Conservation (phyloP, 2,113 vertebrate species). For the Girardinichthys multiradiatus region DNA sequence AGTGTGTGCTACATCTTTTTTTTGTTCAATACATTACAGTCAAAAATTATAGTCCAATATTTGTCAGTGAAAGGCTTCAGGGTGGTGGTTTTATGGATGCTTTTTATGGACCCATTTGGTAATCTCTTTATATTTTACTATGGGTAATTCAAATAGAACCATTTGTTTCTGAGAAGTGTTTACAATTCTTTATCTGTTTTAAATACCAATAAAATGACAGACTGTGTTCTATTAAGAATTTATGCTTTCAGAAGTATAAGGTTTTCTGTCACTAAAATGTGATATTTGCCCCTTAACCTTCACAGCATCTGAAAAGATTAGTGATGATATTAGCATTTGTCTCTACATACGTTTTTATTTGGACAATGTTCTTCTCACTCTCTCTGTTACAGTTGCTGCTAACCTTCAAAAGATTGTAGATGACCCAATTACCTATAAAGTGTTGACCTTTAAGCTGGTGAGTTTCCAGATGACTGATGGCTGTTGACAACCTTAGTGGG, state of each 20-base stretch:
- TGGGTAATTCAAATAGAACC: too few relatives aligned
- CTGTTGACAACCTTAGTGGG: background rate
- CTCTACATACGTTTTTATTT: background rate
- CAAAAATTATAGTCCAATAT: too few relatives aligned
- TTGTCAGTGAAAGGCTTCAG: too few relatives aligned
- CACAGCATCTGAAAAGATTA: background rate
- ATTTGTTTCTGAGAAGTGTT: too few relatives aligned
- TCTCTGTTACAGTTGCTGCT: constrained; percentile 91
- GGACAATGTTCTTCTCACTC: constrained; percentile 3
- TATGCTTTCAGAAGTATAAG: background rate
- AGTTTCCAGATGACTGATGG: constrained; percentile 76
- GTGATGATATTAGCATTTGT: background rate
- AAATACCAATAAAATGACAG: background rate
- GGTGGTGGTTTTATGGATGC: too few relatives aligned
- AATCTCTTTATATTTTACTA: too few relatives aligned
- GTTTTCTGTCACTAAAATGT: background rate
- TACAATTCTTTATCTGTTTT: too few relatives aligned
- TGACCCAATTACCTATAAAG: constrained; percentile 95
- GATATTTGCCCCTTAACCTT: background rate
- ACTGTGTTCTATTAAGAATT: background rate
- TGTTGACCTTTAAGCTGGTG: constrained; percentile 98
- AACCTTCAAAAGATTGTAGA: constrained; percentile 99
- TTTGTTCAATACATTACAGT: too few relatives aligned
- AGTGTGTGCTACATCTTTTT: too few relatives aligned
- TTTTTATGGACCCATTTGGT: too few relatives aligned